phyloP scores from a whole-genome alignment of 2,113 vertebrate genomes.

The Merops nubicus region DNA sequence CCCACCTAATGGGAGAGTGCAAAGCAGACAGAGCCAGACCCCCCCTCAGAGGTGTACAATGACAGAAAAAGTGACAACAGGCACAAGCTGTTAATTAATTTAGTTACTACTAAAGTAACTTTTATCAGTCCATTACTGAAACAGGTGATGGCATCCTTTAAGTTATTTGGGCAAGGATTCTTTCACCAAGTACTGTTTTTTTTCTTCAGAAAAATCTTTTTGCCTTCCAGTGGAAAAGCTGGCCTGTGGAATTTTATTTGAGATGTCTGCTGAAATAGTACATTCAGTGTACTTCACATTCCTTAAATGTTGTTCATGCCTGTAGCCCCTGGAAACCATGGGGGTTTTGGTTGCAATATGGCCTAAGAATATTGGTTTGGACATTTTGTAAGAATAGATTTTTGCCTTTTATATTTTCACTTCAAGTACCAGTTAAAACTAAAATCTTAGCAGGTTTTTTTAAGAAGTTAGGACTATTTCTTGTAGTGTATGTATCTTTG shows the following conservation, averaged over 20 bases:
- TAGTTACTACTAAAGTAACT: not conserved
- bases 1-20: not conserved
- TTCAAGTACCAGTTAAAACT: not conserved
- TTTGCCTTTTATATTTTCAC: not conserved
- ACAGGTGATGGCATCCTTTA: not conserved
- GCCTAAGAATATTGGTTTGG: not conserved
- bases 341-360: not conserved
- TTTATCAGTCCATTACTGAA: not conserved
- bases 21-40: not conserved
- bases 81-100: not conserved
- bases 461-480: not conserved
- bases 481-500: not conserved
- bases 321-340: conserved; percentile 11
- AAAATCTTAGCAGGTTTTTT: not conserved
- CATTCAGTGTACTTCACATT: not conserved
- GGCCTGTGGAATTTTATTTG: conserved; percentile 6
- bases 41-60: not conserved
- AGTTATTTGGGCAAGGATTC: not conserved
- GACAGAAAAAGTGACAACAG: not conserved
- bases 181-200: not conserved
- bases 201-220: not conserved
- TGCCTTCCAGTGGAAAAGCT: not conserved
- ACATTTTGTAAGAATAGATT: not conserved
- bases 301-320: conserved; percentile 5
- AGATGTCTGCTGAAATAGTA: conserved; percentile 16